Percentiles rank a stretch among this genome's conserved stretches.
Conservation (phyloP, 2,113 vertebrate species). For the Excalfactoria chinensis region DNA sequence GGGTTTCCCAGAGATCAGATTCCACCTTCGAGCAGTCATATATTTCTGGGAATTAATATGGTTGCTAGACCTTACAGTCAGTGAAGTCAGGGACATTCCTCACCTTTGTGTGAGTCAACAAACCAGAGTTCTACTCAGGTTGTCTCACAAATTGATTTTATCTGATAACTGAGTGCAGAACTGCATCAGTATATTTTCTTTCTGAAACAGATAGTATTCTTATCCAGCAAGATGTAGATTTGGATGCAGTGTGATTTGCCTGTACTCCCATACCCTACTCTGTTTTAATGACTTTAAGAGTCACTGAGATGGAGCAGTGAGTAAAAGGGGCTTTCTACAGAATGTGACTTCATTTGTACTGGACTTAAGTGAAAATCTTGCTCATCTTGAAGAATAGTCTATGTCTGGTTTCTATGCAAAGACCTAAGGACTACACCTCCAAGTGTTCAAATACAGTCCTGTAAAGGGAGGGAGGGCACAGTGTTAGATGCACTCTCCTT, state of each 20-base stretch:
- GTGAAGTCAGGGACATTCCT: background rate
- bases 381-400: background rate
- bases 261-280: background rate
- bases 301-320: background rate
- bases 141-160: background rate
- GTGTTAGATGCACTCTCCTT: background rate
- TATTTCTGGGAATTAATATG: too few relatives aligned
- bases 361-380: background rate
- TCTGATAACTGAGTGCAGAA: background rate
- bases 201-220: fast-evolving
- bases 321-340: background rate
- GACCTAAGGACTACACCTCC: background rate
- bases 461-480: fast-evolving
- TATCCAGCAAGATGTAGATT: background rate
- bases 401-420: background rate
- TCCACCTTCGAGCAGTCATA: background rate
- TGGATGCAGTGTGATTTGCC: background rate
- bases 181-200: background rate
- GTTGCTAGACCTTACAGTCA: background rate
- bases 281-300: background rate
- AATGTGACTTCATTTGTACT: background rate
- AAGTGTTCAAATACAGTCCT: background rate
- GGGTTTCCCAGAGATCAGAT: background rate
- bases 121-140: background rate
- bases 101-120: background rate